A percentile compares a stretch with the other conserved stretches of the same genome.
Conservation (phyloP, 1,140 invertebrate genomes). For the Nebria ingens region DNA sequence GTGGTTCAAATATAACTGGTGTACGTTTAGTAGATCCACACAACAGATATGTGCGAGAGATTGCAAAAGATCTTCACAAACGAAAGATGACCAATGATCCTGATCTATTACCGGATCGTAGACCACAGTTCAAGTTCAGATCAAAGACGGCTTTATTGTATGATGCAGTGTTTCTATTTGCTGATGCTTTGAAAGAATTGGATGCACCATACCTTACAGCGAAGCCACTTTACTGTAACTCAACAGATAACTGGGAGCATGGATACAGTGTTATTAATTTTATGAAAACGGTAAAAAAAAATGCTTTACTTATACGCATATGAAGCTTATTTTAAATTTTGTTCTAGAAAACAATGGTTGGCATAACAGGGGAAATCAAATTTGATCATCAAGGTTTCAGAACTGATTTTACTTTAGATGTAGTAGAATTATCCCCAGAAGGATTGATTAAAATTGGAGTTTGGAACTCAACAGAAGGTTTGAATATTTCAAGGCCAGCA, state of each 20-base stretch:
- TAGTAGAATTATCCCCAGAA: conserved; percentile 58
- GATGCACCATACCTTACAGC: conserved; percentile 40
- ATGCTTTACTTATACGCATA: too few species aligned
- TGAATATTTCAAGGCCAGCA: conserved; percentile 33
- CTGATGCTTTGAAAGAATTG: conserved; percentile 51
- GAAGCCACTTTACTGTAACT: conserved; percentile 52
- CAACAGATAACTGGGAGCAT: conserved; percentile 61
- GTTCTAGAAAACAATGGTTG: conserved; percentile 39
- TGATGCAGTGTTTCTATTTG: conserved; percentile 66
- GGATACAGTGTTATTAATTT: conserved; percentile 79
- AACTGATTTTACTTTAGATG: conserved; percentile 66
- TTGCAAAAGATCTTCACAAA: conserved; percentile 26
- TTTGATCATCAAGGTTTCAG: conserved; percentile 79
- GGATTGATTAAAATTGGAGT: conserved; percentile 60
- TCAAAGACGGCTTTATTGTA: conserved; percentile 58
- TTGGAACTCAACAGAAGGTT: conserved; percentile 53
- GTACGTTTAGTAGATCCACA: conserved; percentile 37
- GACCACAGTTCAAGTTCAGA: conserved; percentile 16
- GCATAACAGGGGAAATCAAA: conserved; percentile 70
- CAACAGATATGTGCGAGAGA: conserved; percentile 36
- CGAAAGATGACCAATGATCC: conserved; percentile 14
- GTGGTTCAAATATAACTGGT: conserved; percentile 77
- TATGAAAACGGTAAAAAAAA: conserved; percentile 70
- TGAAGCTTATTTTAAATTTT: too few species aligned
- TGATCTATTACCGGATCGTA: conserved; percentile 16